These are phyloP conservation scores for Troides oblongomaculatus DNA, from an alignment of 2,888 invertebrate genomes.

Conservation along the genomic window DNA sequence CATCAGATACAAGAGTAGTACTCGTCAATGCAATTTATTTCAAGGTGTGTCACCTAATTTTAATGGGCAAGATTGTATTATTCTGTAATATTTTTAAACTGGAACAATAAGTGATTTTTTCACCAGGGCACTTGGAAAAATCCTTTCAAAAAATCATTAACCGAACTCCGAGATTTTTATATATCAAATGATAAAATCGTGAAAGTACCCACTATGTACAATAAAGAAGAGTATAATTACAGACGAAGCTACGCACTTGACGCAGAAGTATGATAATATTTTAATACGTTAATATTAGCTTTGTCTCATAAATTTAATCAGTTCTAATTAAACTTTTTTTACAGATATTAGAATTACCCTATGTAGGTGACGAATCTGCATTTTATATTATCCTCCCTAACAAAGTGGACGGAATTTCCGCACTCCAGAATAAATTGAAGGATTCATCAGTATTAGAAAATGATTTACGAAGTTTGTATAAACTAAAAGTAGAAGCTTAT, in stretches of 20 bases:
- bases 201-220: conserved; percentile 85
- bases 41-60: conserved; percentile 74
- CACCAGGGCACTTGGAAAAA: conserved; percentile 82
- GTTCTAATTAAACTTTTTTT: conserved; percentile 22
- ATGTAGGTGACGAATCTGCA: conserved; percentile 82
- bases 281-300: too few species aligned
- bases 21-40: conserved; percentile 93
- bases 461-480: conserved; percentile 60
- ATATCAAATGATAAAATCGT: conserved; percentile 73
- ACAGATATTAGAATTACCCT: conserved; percentile 86
- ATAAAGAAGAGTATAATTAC: conserved; percentile 65
- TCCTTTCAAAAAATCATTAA: conserved; percentile 80
- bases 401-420: conserved; percentile 81
- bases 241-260: conserved; percentile 54
- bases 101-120: not conserved
- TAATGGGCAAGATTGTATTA: not conserved
- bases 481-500: conserved; percentile 79
- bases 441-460: conserved; percentile 58
- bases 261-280: conserved; percentile 38
- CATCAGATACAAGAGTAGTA: conserved; percentile 80
- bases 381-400: conserved; percentile 88
- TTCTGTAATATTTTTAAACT: not conserved
- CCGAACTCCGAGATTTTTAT: conserved; percentile 82
- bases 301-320: too few species aligned
- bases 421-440: conserved; percentile 81